Base-by-base conservation (phyloP, 2,888 invertebrate species). In the Podabrus alpinus region DNA sequence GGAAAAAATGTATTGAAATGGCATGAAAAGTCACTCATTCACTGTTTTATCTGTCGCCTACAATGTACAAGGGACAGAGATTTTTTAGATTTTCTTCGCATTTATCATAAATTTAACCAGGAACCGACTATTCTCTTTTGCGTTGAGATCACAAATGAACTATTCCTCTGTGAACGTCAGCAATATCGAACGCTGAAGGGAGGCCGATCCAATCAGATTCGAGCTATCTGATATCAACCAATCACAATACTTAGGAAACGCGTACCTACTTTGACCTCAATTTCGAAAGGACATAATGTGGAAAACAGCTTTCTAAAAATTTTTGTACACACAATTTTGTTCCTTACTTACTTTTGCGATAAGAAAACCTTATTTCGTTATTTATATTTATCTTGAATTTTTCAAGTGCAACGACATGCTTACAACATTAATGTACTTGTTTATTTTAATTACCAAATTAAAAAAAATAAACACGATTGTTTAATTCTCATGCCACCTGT, bases 111-210 rank as follows among this genome's bases (percentile, higher is more conserved):
- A 74, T 74, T 82, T 82, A 86, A 85, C 80, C 81, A 80, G 80
- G 80, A 81, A 81, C 87, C 87, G 87, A 87, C 87, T 87, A 82
- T 87, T 87, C 86, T 86, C 86, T 87, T 85, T 84, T 86, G 87
- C 87, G 87, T 85, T 84, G 86, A 86, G 86, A 86, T 87, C 87
- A 87, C 87, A 87, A 87, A 87, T 87, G 87, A 85, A 78, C 81
- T 84, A 85, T 82, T 82, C 79, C 80, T 73, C 11, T n/a, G 80
- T 81, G 82, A 83, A 84, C 83, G 83, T 80, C 77, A 80, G 71
- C 15, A 66, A 80, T 83, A 83, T 83, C 82, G 83, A 83, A 80
- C 81, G 80, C 82, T 81, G 78, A 64, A 80, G 77, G 78, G 80
- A 80, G 80, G 79, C 80, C 80, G 75, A 74, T 73, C 84, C 84